A percentile compares a stretch with the other conserved stretches of the same genome.
These are phyloP conservation scores for Cichlasoma orientale DNA, from an alignment of 2,797 vertebrate genomes.

Conservation along the genomic window DNA sequence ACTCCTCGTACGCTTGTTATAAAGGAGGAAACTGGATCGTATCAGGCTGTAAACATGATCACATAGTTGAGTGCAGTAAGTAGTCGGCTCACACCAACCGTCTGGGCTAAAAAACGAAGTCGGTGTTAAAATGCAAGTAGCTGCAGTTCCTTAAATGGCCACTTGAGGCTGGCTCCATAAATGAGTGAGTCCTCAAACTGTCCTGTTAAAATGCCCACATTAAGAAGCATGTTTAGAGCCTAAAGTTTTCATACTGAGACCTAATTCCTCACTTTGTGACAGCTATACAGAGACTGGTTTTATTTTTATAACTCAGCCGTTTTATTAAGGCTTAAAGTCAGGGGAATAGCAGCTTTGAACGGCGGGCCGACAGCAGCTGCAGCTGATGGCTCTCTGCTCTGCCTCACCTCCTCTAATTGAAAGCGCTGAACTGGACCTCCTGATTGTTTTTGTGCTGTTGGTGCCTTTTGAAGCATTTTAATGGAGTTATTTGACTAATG, in stretches of 20 bases:
- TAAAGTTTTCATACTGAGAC: not conserved
- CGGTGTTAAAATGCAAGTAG: not conserved
- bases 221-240: not conserved
- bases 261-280: not conserved
- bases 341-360: not conserved
- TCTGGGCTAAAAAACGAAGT: not conserved
- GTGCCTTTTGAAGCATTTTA: not conserved
- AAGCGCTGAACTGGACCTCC: slow-evolving; percentile 1
- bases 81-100: not conserved
- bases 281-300: not conserved
- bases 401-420: not conserved
- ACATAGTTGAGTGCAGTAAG: not conserved
- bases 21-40: not conserved
- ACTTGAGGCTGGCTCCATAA: not conserved
- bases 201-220: not conserved
- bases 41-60: not conserved
- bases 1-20: not conserved
- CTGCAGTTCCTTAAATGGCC: not conserved
- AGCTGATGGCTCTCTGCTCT: not conserved
- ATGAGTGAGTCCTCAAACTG: not conserved
- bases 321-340: not conserved
- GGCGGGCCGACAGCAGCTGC: not conserved
- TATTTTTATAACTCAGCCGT: not conserved
- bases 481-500: not conserved
- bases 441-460: not conserved